A percentile compares a stretch with the other conserved stretches of the same genome.
These are phyloP conservation scores for Alviniconcha strummeri DNA, from an alignment of 2,888 invertebrate species.

Conservation along the genomic window DNA sequence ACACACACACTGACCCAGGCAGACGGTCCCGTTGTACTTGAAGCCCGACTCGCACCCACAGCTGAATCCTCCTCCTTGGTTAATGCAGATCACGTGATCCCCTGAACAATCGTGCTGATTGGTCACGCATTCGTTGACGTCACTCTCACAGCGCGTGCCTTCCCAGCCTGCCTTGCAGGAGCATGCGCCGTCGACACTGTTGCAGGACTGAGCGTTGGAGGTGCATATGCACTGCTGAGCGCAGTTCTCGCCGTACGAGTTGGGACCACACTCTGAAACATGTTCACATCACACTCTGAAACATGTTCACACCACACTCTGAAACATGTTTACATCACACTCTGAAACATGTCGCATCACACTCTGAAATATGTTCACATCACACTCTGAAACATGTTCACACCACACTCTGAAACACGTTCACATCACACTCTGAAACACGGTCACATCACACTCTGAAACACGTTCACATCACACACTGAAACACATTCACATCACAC, in stretches of 20 bases:
- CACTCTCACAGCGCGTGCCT: slow-evolving; percentile 39
- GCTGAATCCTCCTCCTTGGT: slow-evolving; percentile 39
- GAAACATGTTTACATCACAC: too few relatives aligned
- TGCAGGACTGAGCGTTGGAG: slow-evolving; percentile 39
- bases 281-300: slow-evolving; percentile 34
- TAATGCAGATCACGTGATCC: slow-evolving; percentile 37
- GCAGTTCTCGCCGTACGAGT: slow-evolving; percentile 37
- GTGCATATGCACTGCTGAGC: slow-evolving; percentile 38
- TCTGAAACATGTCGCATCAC: too few relatives aligned
- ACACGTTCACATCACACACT: too few relatives aligned
- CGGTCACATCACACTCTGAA: too few relatives aligned
- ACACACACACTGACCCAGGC: background rate
- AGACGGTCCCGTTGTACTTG: slow-evolving; percentile 28
- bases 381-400: too few relatives aligned
- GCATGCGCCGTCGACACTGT: slow-evolving; percentile 42
- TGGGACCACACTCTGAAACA: background rate
- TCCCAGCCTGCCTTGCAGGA: slow-evolving; percentile 43
- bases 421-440: too few relatives aligned
- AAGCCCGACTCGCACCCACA: slow-evolving; percentile 44
- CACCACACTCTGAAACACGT: too few relatives aligned
- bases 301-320: background rate
- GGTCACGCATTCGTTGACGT: slow-evolving; percentile 43
- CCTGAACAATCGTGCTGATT: slow-evolving; percentile 35
- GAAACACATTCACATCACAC: too few relatives aligned
- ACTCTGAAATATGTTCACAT: too few relatives aligned